Percentiles rank a stretch among this genome's conserved stretches.
phyloP scores from a whole-genome alignment of 1,140 invertebrate genomes.

The Pogonomyrmex barbatus region DNA sequence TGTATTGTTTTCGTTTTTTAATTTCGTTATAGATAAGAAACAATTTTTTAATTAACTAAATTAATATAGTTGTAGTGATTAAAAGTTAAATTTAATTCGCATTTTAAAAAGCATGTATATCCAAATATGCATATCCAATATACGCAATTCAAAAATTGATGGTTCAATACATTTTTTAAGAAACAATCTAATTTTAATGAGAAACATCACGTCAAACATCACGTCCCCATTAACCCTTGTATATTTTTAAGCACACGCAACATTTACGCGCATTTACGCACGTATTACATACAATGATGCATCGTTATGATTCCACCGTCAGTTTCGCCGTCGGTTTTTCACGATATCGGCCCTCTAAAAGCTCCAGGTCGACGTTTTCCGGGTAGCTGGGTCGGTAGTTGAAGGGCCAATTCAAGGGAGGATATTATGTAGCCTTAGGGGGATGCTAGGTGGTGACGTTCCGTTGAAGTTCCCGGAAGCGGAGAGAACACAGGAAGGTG shows the following conservation, averaged over 20 bases:
- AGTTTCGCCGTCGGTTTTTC: constrained; percentile 15
- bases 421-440: constrained; percentile 72
- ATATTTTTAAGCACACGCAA: background rate
- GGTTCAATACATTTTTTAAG: background rate
- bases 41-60: background rate
- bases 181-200: background rate
- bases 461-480: constrained; percentile 48
- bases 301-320: background rate
- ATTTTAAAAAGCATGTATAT: background rate
- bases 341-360: constrained; percentile 12
- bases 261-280: background rate
- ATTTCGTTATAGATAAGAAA: background rate
- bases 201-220: background rate
- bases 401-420: constrained; percentile 60
- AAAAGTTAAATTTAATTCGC: background rate
- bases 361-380: constrained; percentile 37
- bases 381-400: constrained; percentile 32
- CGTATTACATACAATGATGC: background rate
- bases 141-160: background rate
- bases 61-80: background rate
- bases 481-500: constrained; percentile 30
- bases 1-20: background rate
- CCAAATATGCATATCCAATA: background rate
- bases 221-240: background rate
- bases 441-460: constrained; percentile 44